phyloP scores from a whole-genome alignment of 2,113 vertebrate species.

The Spea multiplicata region DNA sequence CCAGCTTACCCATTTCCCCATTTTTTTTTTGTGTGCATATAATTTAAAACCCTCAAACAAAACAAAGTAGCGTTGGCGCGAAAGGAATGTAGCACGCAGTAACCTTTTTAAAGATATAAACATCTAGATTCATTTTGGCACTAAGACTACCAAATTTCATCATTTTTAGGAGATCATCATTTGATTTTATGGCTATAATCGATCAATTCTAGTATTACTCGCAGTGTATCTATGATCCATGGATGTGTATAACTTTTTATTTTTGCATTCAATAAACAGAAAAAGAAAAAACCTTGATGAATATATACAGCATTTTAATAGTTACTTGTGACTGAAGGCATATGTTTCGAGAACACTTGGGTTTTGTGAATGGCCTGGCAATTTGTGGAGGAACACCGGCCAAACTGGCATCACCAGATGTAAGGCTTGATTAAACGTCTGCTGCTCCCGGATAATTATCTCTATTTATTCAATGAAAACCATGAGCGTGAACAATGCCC shows the following conservation, averaged over 20 bases:
- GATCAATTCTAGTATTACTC: no score
- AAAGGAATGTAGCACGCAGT: slow-evolving; percentile 11
- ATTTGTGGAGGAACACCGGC: slow-evolving; percentile 17
- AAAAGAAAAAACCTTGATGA: no score
- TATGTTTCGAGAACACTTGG: slow-evolving; percentile 22
- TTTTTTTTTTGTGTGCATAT: slow-evolving; percentile 24
- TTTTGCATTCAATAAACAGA: no score
- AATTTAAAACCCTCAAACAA: slow-evolving; percentile 32
- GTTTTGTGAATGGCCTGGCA: slow-evolving; percentile 30
- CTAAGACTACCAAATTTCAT: not conserved
- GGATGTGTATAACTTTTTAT: no score
- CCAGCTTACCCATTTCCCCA: slow-evolving; percentile 30
- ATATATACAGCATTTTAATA: not conserved
- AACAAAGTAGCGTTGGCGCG: slow-evolving; percentile 30
- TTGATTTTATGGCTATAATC: no score
- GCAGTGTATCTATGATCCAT: no score
- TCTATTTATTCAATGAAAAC: slow-evolving; percentile 32
- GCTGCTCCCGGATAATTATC: slow-evolving; percentile 44
- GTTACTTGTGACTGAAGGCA: not conserved
- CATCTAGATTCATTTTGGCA: not conserved
- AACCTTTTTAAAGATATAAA: not conserved
- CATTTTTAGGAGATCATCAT: not conserved
- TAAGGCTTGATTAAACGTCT: slow-evolving; percentile 30
- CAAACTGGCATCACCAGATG: slow-evolving; percentile 30
- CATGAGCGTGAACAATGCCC: slow-evolving; percentile 16